Evolutionary conservation across 2,113 vertebrate genomes (phyloP).

Genomic region (Oostethus manadensis): DNA sequence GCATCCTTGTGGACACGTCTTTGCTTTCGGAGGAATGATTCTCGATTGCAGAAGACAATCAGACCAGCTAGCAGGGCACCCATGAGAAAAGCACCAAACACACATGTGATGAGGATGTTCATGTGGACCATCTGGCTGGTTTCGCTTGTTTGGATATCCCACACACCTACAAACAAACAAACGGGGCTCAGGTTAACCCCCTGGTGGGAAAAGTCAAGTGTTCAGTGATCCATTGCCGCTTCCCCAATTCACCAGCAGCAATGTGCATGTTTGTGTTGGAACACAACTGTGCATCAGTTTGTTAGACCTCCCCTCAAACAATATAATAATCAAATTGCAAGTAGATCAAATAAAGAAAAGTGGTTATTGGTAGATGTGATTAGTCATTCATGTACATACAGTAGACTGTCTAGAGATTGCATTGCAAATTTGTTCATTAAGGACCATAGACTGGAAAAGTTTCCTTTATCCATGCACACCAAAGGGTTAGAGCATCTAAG

Average conservation of each 20-base stretch:
- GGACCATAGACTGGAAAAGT: constrained; percentile 24
- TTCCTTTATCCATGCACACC: constrained; percentile 23
- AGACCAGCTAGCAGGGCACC: constrained; percentile 93
- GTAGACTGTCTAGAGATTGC: constrained; percentile 34
- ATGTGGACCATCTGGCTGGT: constrained; percentile 98
- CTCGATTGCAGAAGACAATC: constrained; percentile 93
- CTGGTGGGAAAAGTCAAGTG: constrained; percentile 8
- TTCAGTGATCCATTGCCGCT: constrained; percentile 4
- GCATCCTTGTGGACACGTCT: constrained; percentile 89
- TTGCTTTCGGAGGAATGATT: constrained; percentile 85
- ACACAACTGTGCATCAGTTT: constrained; percentile 50
- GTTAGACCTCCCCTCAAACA: constrained; percentile 27
- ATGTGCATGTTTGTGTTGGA: constrained; percentile 34
- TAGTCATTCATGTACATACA: constrained; percentile 56
- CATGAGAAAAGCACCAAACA: constrained; percentile 92
- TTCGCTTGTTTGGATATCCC: constrained; percentile 91
- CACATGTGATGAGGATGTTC: constrained; percentile 98
- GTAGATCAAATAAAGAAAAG: constrained; percentile 39
- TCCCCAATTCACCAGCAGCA: constrained; percentile 25
- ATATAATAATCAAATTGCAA: constrained; percentile 25
- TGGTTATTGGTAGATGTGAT: constrained; percentile 35
- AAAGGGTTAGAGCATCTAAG: constrained; percentile 29
- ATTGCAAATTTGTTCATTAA: constrained; percentile 49
- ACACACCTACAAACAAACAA: constrained; percentile 70
- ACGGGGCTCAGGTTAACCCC: constrained; percentile 41